A percentile compares a stretch with the other conserved stretches of the same genome.
phyloP scores from a whole-genome alignment of 2,113 vertebrate species.

The Plotosus lineatus region DNA sequence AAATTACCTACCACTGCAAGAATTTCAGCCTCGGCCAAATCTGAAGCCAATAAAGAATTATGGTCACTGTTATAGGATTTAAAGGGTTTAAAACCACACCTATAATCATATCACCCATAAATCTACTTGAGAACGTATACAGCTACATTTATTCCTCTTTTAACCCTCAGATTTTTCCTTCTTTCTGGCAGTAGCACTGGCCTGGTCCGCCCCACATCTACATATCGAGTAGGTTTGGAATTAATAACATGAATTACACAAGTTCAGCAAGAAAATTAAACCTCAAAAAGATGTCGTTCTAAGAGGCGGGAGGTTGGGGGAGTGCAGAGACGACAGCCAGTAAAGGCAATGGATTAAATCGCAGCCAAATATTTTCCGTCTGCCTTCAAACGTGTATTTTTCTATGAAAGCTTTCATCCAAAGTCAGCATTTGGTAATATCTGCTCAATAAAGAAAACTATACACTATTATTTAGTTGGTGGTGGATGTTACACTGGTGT shows the following conservation, averaged over 20 bases:
- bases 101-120: not conserved
- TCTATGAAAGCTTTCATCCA: not conserved
- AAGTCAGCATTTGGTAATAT: not conserved
- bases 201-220: not conserved
- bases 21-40: not conserved
- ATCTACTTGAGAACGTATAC: not conserved
- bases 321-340: not conserved
- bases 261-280: not conserved
- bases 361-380: conserved; percentile 10
- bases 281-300: not conserved
- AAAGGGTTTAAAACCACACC: not conserved
- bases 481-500: not conserved
- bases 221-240: not conserved
- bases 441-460: not conserved
- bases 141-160: not conserved
- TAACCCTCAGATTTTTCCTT: not conserved
- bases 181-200: not conserved
- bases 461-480: not conserved
- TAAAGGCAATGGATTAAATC: not conserved
- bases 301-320: not conserved
- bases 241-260: not conserved
- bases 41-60: not conserved
- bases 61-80: not conserved
- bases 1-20: not conserved
- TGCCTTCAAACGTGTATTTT: conserved; percentile 23